phyloP scores from a whole-genome alignment of 2,797 vertebrate genomes.

The Eremophila alpestris region DNA sequence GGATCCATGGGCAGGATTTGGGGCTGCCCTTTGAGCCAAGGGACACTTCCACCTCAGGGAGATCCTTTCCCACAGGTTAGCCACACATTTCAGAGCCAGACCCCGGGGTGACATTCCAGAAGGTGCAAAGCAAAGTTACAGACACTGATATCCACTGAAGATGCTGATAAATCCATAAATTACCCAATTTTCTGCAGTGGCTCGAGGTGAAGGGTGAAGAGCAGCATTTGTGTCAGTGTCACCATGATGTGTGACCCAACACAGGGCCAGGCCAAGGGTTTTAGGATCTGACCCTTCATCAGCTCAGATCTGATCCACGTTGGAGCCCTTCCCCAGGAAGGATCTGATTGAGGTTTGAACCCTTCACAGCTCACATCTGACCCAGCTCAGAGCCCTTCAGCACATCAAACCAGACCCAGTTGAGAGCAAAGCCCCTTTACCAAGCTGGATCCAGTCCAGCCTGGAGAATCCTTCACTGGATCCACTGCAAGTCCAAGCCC shows the following conservation, averaged over 20 bases:
- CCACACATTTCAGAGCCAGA: background rate
- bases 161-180: rapidly evolving
- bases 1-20: rapidly evolving
- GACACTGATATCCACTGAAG: rapidly evolving
- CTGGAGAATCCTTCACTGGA: background rate
- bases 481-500: background rate
- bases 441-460: background rate
- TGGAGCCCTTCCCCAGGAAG: background rate
- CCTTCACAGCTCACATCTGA: background rate
- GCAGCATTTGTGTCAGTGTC: background rate
- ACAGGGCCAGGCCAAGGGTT: rapidly evolving
- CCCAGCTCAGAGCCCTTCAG: background rate
- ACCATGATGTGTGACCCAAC: rapidly evolving
- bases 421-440: background rate
- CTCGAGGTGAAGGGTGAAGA: background rate
- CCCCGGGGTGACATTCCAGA: rapidly evolving
- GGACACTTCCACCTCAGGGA: background rate
- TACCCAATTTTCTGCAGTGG: background rate
- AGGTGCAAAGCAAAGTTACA: rapidly evolving
- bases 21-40: background rate
- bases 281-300: background rate
- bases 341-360: background rate
- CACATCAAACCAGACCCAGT: too few species aligned
- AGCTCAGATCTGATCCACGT: rapidly evolving
- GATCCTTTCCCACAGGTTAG: rapidly evolving